Evolutionary conservation across 2,797 vertebrate species (phyloP), one percentile per base, ranked within the genome.

Genomic region (Pelochelys cantorii): DNA sequence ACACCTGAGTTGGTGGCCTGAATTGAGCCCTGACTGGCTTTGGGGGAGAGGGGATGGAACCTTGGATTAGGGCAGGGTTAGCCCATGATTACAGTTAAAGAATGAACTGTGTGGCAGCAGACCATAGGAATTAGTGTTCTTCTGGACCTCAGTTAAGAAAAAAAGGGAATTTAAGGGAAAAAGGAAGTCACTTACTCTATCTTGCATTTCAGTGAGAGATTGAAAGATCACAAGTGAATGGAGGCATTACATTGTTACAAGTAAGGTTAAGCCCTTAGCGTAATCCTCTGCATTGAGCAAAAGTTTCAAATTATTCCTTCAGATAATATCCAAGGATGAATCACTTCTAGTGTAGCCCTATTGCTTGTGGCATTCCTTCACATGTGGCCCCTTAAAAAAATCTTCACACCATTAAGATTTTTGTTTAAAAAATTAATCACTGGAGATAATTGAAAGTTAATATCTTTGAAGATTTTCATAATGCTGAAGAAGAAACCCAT

Each of bases 91-190:
- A 65, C 37, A 78, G 59, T 5, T 15, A 81, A 54, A 62, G 29
- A 68, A 95, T 59, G 55, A 9, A 2, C 3, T 88, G 4, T 11
- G 68, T 91, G 8, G 8, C 82, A 7, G 14, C 74, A 54, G 52
- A 75, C 48, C 83, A 55, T 93, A 27, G 80, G 90, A 95, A 82
- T 8, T 83, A 95, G 1, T 79, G 17, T 9, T 91, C 22, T 13
- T 90, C 88, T 94, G 42, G 37, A 77, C 93, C 88, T 92, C 37
- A 93, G 1, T 10, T 83, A 81, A 2, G 23, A 85, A 85, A 92
- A 92, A 90, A 65, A 88, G 82, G 86, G 59, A 93, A 89, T n/a
- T 1, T 10, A 88, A 83, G 34, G 55, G 37, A 85, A 84, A 77
- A 62, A 59, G 9, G 17, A 75, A 75, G 34, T 27, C 42, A 75